A percentile compares a stretch with the other conserved stretches of the same genome.
phyloP scores from a whole-genome alignment of 2,888 invertebrate genomes.

The Syrista parreyssii region DNA sequence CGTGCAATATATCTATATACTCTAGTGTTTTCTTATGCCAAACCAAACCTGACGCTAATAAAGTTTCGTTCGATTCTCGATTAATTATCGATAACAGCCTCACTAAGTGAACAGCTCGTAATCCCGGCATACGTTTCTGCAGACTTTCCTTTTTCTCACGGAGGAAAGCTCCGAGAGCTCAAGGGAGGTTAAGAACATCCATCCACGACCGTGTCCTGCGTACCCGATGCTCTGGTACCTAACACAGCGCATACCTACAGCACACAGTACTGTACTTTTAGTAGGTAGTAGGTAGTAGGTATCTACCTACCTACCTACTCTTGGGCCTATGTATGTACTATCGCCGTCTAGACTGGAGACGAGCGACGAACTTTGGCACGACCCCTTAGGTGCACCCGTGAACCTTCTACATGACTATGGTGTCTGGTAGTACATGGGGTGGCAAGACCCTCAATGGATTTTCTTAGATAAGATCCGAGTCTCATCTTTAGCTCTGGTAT shows the following conservation, averaged over 20 bases:
- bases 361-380: conserved; percentile 6
- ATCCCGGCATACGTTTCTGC: background rate
- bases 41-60: background rate
- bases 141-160: background rate
- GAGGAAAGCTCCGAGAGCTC: background rate
- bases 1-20: background rate
- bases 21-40: background rate
- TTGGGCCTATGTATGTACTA: conserved; percentile 1
- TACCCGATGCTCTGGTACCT: background rate
- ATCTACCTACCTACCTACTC: background rate
- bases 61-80: background rate
- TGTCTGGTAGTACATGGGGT: background rate
- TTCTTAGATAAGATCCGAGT: background rate
- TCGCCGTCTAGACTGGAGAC: conserved; percentile 4
- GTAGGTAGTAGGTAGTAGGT: background rate
- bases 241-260: background rate
- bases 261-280: background rate
- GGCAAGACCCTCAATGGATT: background rate
- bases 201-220: background rate
- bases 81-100: background rate
- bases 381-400: background rate
- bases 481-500: background rate
- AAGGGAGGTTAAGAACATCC: background rate
- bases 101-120: background rate
- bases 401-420: background rate